Base-by-base conservation (phyloP, 2,888 invertebrate species). In the Drosophila falleni region DNA sequence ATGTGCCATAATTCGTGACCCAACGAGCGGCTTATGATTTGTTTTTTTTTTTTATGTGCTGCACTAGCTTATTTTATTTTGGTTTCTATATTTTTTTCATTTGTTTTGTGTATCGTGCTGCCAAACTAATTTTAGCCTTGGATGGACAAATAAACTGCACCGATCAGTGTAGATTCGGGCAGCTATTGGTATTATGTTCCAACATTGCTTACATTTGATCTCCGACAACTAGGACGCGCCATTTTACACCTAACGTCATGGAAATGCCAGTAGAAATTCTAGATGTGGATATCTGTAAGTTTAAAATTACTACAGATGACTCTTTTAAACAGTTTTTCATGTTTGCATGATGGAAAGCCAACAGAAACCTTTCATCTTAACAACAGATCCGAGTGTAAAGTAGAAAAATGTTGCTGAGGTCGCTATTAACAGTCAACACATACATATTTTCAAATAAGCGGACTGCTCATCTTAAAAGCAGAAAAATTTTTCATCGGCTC, bases 231-330 rank as follows among this genome's bases (percentile, higher is more conserved):
- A 26, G 1, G 8, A 23, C 51, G 41, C 39, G 42, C 50, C 56
- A 9, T 19, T 37, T 37, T 19, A 42, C 46, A 75, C 15, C 42
- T 33, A 61, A 69, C 69, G 58, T 71, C 35, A 78, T 78, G 75
- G 74, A 74, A 64, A 51, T 69, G 37, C 19, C 78, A 41, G 69
- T 64, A 69, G 78, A 76, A 54, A 31, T 26, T 33, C n/a, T 62
- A 50, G 74, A 76, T 47, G 46, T 58, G 33, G 75, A 78, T 46
- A 50, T 78, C 78, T 56, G 75, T 76, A 76, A 76, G 75, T 76
- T 54, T 35, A 47, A 47, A 46, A 26, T 19, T 5, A 44, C 5
- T 16, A 10, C 10, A 5, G 41, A 16, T 16, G 39, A 10, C 15
- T 29, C 15, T 39, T 42, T 11, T 3, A 42, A 42, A 42, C 10